Percentiles rank a stretch among this genome's conserved stretches.
phyloP scores from a whole-genome alignment of 1,140 invertebrate genomes.

The Drosophila pseudoobscura region DNA sequence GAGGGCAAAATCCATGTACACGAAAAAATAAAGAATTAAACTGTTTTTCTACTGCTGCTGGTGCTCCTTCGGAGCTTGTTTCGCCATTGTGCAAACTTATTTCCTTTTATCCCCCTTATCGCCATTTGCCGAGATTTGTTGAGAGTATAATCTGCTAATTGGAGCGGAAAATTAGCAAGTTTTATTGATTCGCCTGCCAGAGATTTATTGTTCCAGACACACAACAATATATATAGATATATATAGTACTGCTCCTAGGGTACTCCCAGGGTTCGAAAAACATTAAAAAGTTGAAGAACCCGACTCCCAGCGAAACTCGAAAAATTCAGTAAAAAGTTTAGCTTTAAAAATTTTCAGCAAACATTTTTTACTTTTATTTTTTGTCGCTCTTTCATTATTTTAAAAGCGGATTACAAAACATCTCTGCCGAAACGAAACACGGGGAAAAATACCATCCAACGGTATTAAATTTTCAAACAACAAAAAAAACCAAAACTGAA shows the following conservation, averaged over 20 bases:
- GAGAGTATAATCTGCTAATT: constrained; percentile 68
- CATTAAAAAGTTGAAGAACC: no score
- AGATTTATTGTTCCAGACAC: constrained; percentile 63
- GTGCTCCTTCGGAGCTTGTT: constrained; percentile 25
- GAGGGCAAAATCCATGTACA: background rate
- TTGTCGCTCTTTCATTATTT: constrained; percentile 62
- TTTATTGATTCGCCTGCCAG: constrained; percentile 67
- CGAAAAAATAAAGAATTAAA: constrained; percentile 18
- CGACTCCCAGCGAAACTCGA: background rate
- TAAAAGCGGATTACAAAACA: constrained; percentile 75
- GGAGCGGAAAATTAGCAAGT: constrained; percentile 75
- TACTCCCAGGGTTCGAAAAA: background rate
- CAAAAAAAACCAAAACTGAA: constrained; percentile 19
- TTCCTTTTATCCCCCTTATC: constrained; percentile 31
- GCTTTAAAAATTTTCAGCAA: no score
- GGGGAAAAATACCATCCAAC: constrained; percentile 48
- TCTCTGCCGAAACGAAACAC: constrained; percentile 22
- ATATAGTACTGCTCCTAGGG: background rate
- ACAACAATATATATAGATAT: background rate
- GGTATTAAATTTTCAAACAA: constrained; percentile 69
- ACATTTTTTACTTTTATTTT: constrained; percentile 17
- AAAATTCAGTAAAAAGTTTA: no score
- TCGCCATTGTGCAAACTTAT: constrained; percentile 42
- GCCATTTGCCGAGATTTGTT: constrained; percentile 39
- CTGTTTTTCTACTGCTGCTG: constrained; percentile 5